Evolutionary conservation across 1,140 invertebrate species (phyloP), one percentile per base, ranked within the genome.

Genomic region (Cotesia vestalis): DNA sequence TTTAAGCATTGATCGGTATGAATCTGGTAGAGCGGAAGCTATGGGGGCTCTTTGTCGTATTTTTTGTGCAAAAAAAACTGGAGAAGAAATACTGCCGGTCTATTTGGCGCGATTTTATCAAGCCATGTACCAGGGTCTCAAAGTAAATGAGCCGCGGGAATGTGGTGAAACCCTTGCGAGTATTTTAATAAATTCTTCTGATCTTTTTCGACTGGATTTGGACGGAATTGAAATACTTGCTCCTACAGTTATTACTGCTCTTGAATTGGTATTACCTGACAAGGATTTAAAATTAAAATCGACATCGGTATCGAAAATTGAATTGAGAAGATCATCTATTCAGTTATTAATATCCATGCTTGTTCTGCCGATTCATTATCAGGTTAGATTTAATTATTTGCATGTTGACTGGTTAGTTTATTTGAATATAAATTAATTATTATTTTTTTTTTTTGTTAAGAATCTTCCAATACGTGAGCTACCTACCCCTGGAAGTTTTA

Each of bases 51-150:
- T 99, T 4, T 98, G 96, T 86, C 90, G 97, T 78, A 96, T 99
- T 78, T 95, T 99, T 80, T 98, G 96, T 85, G 93, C 97, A 0
- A 98, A 98, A 84, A 97, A 97, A 86, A 97, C 96, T 12, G 94
- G 94, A 40, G 98, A 99, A 88, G 93, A 96, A 80, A 96, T 99
- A 73, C 87, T 97, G 14, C 94, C 96, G 3, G 92, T 96, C 2
- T 99, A 99, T 87, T 89, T 99, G 76, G 95, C 97, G 0, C 89
- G 97, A 73, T 98, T 98, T 86, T 99, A 98, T 86, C 91, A 96
- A 78, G 94, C 95, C 8, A 86, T 99, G 75, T 92, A 94, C 76
- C 93, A 95, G 83, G 97, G 96, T 8, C 89, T 99, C 4, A 91
- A 93, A 81, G 85, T 91, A 20, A 87, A 88, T 14, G 88, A 90